Base-by-base conservation (phyloP, 2,113 vertebrate genomes). In the Labeo rohita region DNA sequence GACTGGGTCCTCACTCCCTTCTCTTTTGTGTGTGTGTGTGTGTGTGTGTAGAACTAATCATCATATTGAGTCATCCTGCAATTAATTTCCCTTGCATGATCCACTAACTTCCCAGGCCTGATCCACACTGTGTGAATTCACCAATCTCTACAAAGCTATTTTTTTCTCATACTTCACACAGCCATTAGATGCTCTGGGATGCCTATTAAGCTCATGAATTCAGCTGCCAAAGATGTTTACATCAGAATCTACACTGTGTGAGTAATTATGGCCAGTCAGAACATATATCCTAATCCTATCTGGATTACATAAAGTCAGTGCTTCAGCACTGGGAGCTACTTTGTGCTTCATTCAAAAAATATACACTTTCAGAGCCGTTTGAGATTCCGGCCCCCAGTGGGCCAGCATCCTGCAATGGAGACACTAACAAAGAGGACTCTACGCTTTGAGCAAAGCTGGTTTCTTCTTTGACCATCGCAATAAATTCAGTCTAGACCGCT, bases 361-460 rank as follows among this genome's bases (percentile, higher is more conserved):
- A 80, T 23, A 61, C 11, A 80, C 50, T 77, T 77, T 77, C 50
- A 34, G 28, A 77, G 47, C 16, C 0, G 15, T 77, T 77, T 36
- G 74, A 77, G 10, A 47, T 81, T 81, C 49, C 49, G 43, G 28
- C 16, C 43, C 79, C 79, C 61, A 23, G 43, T 50, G 79, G 43
- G 45, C 59, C 59, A 63, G 43, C 56, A 66, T 80, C 59, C 59
- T 80, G 56, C 79, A 80, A 65, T 0, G 39, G n/a, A 61, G 43
- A 8, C 79, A 28, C 21, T 66, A 81, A 81, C 59, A 81, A 81
- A 81, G 79, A 66, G 43, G 45, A 81, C 12, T 50, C 15, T 66
- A 63, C 43, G 49, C 61, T 81, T 63, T 80, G 78, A 80, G 78
- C 36, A 63, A 80, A 80, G 39, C 56, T 80, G 54, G 8, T 63